phyloP scores from a whole-genome alignment of 1,140 invertebrate genomes.

The Pteromalus puparum region DNA sequence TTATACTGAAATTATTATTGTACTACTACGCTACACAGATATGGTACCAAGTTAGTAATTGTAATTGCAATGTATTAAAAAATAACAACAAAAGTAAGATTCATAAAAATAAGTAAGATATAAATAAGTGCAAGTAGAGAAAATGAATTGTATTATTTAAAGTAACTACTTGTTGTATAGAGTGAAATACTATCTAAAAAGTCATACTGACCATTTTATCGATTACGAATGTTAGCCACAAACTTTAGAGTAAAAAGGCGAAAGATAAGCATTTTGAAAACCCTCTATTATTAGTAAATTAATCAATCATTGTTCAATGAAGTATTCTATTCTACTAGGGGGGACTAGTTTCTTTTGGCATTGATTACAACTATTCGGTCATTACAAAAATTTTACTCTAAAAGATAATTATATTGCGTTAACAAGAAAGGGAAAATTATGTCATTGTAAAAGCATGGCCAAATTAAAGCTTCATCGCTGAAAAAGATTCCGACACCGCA shows the following conservation, averaged over 20 bases:
- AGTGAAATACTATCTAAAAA: slow-evolving; percentile 21
- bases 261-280: background rate
- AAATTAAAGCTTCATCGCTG: background rate
- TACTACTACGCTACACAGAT: slow-evolving; percentile 22
- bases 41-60: slow-evolving; percentile 27
- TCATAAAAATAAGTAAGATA: slow-evolving; percentile 17
- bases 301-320: background rate
- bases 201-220: slow-evolving; percentile 44
- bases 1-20: background rate
- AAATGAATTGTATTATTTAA: slow-evolving; percentile 18
- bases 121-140: slow-evolving; percentile 39
- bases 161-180: slow-evolving; percentile 15
- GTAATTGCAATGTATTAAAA: slow-evolving; percentile 20
- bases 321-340: background rate
- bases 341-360: slow-evolving; percentile 25
- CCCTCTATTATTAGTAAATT: background rate
- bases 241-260: slow-evolving; percentile 13
- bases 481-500: background rate
- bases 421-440: background rate
- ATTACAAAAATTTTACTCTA: background rate
- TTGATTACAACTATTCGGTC: background rate
- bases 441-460: too few relatives aligned
- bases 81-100: slow-evolving; percentile 21
- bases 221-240: slow-evolving; percentile 41
- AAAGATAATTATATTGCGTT: background rate